phyloP scores from a whole-genome alignment of 2,888 invertebrate species.

The Coelopa pilipes region DNA sequence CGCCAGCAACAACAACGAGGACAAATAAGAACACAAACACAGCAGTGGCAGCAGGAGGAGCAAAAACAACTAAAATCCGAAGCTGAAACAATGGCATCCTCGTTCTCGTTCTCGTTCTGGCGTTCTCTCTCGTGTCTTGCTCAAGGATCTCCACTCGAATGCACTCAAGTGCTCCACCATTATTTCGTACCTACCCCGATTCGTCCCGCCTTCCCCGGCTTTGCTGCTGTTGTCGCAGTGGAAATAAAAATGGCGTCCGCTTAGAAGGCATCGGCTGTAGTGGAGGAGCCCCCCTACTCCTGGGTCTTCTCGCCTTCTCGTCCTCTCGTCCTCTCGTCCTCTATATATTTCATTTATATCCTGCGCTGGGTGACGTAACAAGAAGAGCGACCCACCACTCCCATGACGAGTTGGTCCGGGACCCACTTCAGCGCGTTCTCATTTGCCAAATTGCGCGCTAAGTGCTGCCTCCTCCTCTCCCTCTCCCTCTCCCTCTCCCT shows the following conservation, averaged over 20 bases:
- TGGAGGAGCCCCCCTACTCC: not conserved
- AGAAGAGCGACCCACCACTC: not conserved
- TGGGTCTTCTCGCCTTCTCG: too few relatives aligned
- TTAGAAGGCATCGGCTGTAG: not conserved
- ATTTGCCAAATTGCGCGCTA: constrained; percentile 21
- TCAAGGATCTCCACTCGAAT: constrained; percentile 48
- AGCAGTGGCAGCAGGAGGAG: too few relatives aligned
- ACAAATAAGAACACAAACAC: constrained; percentile 6
- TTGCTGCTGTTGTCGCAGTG: constrained; percentile 4
- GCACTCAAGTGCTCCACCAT: constrained; percentile 54
- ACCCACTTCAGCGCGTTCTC: constrained; percentile 16
- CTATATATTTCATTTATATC: constrained; percentile 7
- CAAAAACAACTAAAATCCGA: constrained; percentile 1
- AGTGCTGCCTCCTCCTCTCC: not conserved
- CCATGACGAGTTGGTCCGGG: too few relatives aligned
- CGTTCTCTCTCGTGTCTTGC: constrained; percentile 18
- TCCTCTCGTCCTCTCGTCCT: not conserved
- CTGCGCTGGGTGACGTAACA: constrained; percentile 2
- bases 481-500: not conserved
- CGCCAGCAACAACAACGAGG: constrained; percentile 27
- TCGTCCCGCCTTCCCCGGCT: not conserved
- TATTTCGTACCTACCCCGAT: constrained; percentile 7
- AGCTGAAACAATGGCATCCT: constrained; percentile 45
- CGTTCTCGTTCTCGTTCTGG: constrained; percentile 46
- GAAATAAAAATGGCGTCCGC: constrained; percentile 32